phyloP scores from a whole-genome alignment of 2,888 invertebrate genomes.

The Cyclophora punctaria region DNA sequence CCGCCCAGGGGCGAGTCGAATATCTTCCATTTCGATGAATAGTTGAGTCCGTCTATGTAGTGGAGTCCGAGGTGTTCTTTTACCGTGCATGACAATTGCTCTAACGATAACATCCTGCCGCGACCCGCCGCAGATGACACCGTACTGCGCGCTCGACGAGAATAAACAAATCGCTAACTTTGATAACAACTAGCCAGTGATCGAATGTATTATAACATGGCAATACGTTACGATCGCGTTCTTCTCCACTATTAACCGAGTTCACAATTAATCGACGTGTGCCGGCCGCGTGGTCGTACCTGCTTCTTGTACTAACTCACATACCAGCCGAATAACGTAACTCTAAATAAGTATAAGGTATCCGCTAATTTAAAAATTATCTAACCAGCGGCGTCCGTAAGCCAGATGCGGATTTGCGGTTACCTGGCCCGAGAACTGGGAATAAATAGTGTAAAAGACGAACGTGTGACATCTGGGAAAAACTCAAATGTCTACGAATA shows the following conservation, averaged over 20 bases:
- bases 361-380: slow-evolving; percentile 12
- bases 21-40: slow-evolving; percentile 75
- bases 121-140: slow-evolving; percentile 54
- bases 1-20: slow-evolving; percentile 78
- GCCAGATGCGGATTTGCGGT: slow-evolving; percentile 24
- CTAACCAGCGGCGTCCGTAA: too few species aligned
- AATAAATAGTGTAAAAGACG: slow-evolving; percentile 44
- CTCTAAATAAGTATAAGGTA: slow-evolving; percentile 24
- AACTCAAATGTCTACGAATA: slow-evolving; percentile 36
- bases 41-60: slow-evolving; percentile 32
- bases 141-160: slow-evolving; percentile 60
- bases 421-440: slow-evolving; percentile 36
- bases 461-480: slow-evolving; percentile 49
- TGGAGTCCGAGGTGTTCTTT: slow-evolving; percentile 59
- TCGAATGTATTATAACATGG: slow-evolving; percentile 45
- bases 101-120: slow-evolving; percentile 71
- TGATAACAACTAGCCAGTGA: slow-evolving; percentile 58
- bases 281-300: slow-evolving; percentile 38
- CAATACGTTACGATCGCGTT: slow-evolving; percentile 41
- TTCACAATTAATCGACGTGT: slow-evolving; percentile 35
- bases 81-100: slow-evolving; percentile 65
- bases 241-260: slow-evolving; percentile 52
- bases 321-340: too few species aligned
- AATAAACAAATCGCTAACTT: slow-evolving; percentile 57
- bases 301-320: slow-evolving; percentile 12